Percentiles rank a stretch among this genome's conserved stretches.
These are phyloP conservation scores for Ciconia maguari DNA, from an alignment of 2,113 vertebrate genomes.

Conservation along the genomic window DNA sequence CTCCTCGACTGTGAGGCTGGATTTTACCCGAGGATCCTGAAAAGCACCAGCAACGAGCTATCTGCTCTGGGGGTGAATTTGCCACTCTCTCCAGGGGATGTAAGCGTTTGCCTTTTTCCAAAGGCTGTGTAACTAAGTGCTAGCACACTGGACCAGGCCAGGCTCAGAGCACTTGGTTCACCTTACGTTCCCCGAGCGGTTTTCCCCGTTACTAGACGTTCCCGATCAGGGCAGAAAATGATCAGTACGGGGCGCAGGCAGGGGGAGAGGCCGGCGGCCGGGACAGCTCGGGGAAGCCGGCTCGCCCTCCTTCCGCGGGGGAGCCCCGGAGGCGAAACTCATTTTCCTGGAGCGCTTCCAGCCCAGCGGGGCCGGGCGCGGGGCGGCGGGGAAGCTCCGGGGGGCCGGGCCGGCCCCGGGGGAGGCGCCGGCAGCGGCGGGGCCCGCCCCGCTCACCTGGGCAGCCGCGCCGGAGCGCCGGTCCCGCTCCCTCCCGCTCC, in stretches of 20 bases:
- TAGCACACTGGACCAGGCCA: not conserved
- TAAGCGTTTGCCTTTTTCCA: not conserved
- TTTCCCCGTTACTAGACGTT: not conserved
- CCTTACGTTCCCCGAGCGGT: fast-evolving
- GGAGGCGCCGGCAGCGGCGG: not conserved
- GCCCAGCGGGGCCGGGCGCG: not conserved
- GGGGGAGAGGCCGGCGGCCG: no score
- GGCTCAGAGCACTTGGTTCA: not conserved
- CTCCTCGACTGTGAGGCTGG: not conserved
- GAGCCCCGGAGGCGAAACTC: not conserved
- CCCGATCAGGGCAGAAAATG: fast-evolving
- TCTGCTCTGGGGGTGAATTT: not conserved
- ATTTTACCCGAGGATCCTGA: not conserved
- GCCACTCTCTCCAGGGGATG: not conserved
- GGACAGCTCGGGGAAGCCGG: not conserved
- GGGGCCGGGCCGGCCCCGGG: not conserved
- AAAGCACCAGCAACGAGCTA: fast-evolving
- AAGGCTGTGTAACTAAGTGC: not conserved
- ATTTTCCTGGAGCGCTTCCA: not conserved
- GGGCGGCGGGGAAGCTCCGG: not conserved
- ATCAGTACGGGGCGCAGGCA: fast-evolving
- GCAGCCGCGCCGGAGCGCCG: not conserved
- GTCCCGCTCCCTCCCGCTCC: not conserved
- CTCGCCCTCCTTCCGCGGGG: fast-evolving
- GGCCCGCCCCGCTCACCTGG: not conserved